Base-by-base conservation (phyloP, 2,797 vertebrate genomes). In the Rhinichthys osculus region DNA sequence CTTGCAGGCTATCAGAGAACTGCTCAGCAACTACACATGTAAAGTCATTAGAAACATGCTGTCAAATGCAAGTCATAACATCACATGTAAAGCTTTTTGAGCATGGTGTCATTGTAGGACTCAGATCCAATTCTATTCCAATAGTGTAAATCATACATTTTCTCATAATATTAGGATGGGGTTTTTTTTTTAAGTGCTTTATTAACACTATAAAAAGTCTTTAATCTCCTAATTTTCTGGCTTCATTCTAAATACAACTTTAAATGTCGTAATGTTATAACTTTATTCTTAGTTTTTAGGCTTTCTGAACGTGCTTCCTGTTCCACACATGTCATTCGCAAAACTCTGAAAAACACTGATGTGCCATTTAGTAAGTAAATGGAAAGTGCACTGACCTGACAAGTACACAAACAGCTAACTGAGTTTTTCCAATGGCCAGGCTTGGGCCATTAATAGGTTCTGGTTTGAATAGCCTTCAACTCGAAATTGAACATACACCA, bases 1-100 rank as follows among this genome's bases (percentile, higher is more conserved):
- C 27, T 42, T 54, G 71, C 62, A n/a, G 54, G 44, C 54, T 19
- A 33, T 72, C 38, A 33, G 72, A 87, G 5, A 87, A 67, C 64
- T 35, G n/a, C 73, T 77, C 27, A 79, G 19, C 71, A 57, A 71
- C 52, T 64, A 78, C 66, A 77, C 35, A 40, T 40, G 47, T 74
- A 74, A 73, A 76, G 73, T 44, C 50, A 30, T 78, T 44, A 57
- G 0, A 77, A 35, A 86, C 13, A 80, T 21, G 59, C 44, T 79
- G 33, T 47, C 17, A 33, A 50, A 44, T 19, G 78, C 9, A 64
- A 66, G 62, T 35, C 33, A 38, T 10, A 38, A 76, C 21, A 35
- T 23, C 11, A 7, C 0, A 23, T 64, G 11, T 64, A 30, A 14
- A 64, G n/a, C 23, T 6, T 50, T 54, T 52, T 76, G 47, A 54